Evolutionary conservation across 1,140 invertebrate genomes (phyloP), one percentile per base, ranked within the genome.

Genomic region (Macrosteles quadrilineatus): DNA sequence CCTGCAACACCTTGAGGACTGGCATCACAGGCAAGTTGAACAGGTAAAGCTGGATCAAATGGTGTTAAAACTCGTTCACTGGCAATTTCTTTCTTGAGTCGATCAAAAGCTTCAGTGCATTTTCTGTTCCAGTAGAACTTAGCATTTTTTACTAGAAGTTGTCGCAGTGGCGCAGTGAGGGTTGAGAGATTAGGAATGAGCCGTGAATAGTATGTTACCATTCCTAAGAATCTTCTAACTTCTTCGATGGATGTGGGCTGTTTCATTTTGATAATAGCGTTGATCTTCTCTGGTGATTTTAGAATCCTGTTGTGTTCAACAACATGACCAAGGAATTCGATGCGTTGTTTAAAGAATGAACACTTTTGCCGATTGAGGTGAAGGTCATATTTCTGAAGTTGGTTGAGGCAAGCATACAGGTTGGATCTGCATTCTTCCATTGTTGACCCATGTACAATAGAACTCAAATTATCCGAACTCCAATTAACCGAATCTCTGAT

Each of bases 21-120:
- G 14, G 83, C 82, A 76, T 87, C 85, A 29, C 80, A 80, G 12
- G 81, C 76, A 31, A 86, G 30, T 6, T 80, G 70, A 1, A 85
- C 62, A 19, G 75, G 67, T 31, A 75, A 71, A 3, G 77, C 67
- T 27, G 78, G 76, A 45, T 85, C 77, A 72, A 79, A 85, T 29
- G 76, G 74, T 2, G 59, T 63, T 4, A 80, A 65, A 6, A 80
- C 71, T 32, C 25, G 21, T 14, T 67, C 40, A 23, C 50, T 70
- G 25, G 73, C 12, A 17, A 84, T 69, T 53, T 65, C 45, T 72
- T 4, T 19, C n/a, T 80, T 80, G 0, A 80, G 30, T 25, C 69
- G 50, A 1, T 71, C 25, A 73, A 82, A 81, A 30, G 76, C 74
- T 43, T 57, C 29, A 55, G 77, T 63, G 53, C 72, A 73, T 31